A percentile compares a stretch with the other conserved stretches of the same genome.
phyloP scores from a whole-genome alignment of 2,888 invertebrate genomes.

The Nomada flava region DNA sequence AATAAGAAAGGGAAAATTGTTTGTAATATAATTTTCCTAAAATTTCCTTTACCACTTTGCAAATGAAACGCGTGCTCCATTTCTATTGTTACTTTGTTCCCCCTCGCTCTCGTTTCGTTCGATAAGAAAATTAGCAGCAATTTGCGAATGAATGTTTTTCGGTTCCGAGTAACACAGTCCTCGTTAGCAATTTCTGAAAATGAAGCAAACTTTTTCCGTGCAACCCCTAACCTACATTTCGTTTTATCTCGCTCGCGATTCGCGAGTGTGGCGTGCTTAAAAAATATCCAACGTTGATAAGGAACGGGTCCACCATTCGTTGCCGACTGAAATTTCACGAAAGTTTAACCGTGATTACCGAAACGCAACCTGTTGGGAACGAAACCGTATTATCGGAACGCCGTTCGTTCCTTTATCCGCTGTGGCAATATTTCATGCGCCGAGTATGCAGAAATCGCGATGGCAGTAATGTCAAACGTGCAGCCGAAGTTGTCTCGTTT shows the following conservation, averaged over 20 bases:
- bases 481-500: constrained; percentile 15
- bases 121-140: background rate
- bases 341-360: constrained; percentile 34
- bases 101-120: background rate
- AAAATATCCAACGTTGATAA: constrained; percentile 36
- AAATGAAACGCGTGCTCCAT: too few relatives aligned
- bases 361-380: constrained; percentile 32
- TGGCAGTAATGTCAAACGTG: constrained; percentile 20
- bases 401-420: constrained; percentile 1
- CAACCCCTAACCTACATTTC: constrained; percentile 54
- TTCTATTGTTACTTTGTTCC: too few relatives aligned
- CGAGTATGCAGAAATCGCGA: constrained; percentile 7
- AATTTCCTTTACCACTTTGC: too few relatives aligned
- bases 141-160: background rate
- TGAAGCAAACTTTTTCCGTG: constrained; percentile 42
- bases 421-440: background rate
- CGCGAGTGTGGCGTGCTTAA: constrained; percentile 31
- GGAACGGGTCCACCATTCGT: constrained; percentile 12
- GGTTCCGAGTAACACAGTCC: constrained; percentile 12
- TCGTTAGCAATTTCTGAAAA: constrained; percentile 15
- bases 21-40: too few relatives aligned
- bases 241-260: constrained; percentile 45
- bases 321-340: constrained; percentile 26
- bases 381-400: constrained; percentile 7
- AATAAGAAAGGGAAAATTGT: too few relatives aligned